Base-by-base conservation (phyloP, 2,888 invertebrate genomes). In the Zelleria hepariella region DNA sequence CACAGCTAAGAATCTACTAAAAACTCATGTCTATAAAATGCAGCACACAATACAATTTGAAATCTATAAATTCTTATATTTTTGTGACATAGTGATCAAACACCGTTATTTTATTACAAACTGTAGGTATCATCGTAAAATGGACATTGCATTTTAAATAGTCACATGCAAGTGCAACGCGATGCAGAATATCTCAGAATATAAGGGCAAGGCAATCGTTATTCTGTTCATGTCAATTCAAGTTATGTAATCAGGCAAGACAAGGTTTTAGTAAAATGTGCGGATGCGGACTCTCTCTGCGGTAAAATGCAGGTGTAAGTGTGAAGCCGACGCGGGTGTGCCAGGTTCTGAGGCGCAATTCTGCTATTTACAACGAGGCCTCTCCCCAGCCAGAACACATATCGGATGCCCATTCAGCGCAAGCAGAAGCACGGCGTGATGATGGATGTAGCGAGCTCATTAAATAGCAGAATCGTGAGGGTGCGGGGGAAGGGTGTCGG, bases 401-500 rank as follows among this genome's bases (percentile, higher is more conserved):
- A n/a, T 8, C 21, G 51, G 8, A 51, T 21, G 23, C 32, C 32
- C 32, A 42, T 42, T 42, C 32, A 20, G 51, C 51, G 51, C 10
- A 21, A 20, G 23, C 51, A 20, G 10, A 51, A 51, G 51, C 51
- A 23, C 51, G 20, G 23, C 21, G 21, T 51, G 18, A 21, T 49
- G 49, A 20, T 48, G 47, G 18, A 27, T n/a, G 23, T 23, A 54
- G 54, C 25, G n/a, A 23, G 54, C 8, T 23, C 54, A 54, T 25
- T 10, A 54, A 54, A 25, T 26, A 54, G 54, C 54, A 51, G 51
- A 51, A 23, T 51, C 21, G 24, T 15, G 26, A n/a, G 55, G 55
- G 27, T 10, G 27, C n/a, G 20, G 26, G 58, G n/a, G 48, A 47
- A 1, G 21, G n/a, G 66, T 66, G 64, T 61, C 65, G 62, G 66